phyloP scores from a whole-genome alignment of 2,888 invertebrate species.

The Maniola hyperantus region DNA sequence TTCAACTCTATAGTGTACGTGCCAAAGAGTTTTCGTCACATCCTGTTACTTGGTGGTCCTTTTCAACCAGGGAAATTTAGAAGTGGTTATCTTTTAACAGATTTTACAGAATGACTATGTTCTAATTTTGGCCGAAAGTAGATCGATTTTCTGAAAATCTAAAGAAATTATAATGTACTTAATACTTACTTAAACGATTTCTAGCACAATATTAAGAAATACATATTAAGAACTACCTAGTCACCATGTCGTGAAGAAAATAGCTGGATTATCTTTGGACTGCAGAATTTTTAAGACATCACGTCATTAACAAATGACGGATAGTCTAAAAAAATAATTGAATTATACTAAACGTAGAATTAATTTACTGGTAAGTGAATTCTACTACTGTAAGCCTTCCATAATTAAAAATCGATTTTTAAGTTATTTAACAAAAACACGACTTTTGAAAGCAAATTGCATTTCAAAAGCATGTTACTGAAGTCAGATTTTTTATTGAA shows the following conservation, averaged over 20 bases:
- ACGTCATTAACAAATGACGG: too few relatives aligned
- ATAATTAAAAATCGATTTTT: background rate
- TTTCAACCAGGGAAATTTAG: conserved; percentile 1
- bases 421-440: background rate
- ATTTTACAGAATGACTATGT: background rate
- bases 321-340: too few relatives aligned
- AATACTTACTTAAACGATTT: background rate
- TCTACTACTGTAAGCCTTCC: too few relatives aligned
- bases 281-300: too few relatives aligned
- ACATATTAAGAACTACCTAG: too few relatives aligned
- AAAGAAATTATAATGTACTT: background rate
- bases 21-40: conserved; percentile 15
- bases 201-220: too few relatives aligned
- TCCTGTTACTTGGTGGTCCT: conserved; percentile 16
- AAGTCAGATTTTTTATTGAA: background rate
- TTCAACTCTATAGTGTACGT: conserved; percentile 8
- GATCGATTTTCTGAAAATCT: background rate
- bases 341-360: too few relatives aligned
- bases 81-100: conserved; percentile 1
- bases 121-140: background rate
- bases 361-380: too few relatives aligned
- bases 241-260: too few relatives aligned
- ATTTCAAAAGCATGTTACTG: background rate
- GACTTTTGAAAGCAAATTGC: background rate
- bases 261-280: too few relatives aligned